phyloP scores from a whole-genome alignment of 2,113 vertebrate species.

The Calonectris borealis region DNA sequence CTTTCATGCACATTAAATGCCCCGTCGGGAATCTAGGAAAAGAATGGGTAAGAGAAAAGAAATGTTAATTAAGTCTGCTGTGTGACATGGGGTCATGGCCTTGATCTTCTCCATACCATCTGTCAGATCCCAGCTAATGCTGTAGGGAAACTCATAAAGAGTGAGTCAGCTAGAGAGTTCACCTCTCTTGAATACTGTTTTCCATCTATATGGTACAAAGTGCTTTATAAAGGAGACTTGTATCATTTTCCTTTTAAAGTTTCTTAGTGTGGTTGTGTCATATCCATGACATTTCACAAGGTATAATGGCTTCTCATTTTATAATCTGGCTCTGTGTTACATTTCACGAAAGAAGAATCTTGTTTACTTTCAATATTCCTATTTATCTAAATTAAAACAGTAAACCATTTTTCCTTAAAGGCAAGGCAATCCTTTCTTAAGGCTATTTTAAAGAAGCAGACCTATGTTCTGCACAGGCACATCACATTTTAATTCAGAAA shows the following conservation, averaged over 20 bases:
- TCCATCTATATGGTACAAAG: background rate
- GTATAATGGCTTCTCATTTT: background rate
- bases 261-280: background rate
- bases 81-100: background rate
- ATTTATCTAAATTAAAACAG: background rate
- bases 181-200: background rate
- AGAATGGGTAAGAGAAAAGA: background rate
- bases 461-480: background rate
- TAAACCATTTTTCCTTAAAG: background rate
- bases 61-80: constrained; percentile 10
- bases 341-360: background rate
- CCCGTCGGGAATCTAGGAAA: background rate
- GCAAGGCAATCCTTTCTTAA: background rate
- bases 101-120: constrained; percentile 7
- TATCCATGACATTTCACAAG: background rate
- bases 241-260: background rate
- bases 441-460: background rate
- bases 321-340: background rate
- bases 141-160: background rate
- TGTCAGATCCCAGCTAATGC: background rate
- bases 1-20: background rate
- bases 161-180: background rate
- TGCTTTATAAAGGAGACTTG: background rate
- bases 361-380: background rate
- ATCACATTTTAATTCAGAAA: background rate